A percentile compares a stretch with the other conserved stretches of the same genome.
Conservation (phyloP, 2,113 vertebrate genomes). For the Agapornis roseicollis region DNA sequence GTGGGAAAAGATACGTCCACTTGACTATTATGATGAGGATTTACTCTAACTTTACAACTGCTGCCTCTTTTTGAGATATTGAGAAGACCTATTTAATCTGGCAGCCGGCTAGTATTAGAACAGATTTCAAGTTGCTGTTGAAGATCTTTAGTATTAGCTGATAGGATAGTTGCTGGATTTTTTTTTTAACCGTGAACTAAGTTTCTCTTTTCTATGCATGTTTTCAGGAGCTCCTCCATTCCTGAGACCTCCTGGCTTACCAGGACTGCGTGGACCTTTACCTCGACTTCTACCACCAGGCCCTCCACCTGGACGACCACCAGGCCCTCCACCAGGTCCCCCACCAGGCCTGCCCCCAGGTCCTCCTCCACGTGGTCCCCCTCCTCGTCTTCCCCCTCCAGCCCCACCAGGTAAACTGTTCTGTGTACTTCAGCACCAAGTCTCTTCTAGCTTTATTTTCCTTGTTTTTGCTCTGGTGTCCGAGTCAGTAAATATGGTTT, state of each 20-base stretch:
- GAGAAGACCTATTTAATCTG: background rate
- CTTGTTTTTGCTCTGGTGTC: background rate
- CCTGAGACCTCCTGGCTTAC: slow-evolving; percentile 91
- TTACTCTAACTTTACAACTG: background rate
- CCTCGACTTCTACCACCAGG: slow-evolving; percentile 93
- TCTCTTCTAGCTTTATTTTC: background rate
- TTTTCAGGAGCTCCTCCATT: slow-evolving; percentile 92
- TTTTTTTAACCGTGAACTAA: background rate
- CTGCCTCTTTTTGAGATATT: background rate
- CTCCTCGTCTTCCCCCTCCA: slow-evolving; percentile 91
- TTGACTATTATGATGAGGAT: background rate
- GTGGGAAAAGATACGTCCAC: background rate
- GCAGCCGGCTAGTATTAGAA: background rate
- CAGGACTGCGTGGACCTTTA: slow-evolving; percentile 89
- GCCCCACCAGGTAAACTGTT: slow-evolving; percentile 87
- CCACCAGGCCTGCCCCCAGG: slow-evolving; percentile 94
- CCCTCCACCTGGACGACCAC: slow-evolving; percentile 92
- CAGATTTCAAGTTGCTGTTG: background rate
- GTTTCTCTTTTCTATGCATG: background rate
- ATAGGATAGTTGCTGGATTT: background rate
- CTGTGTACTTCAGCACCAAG: background rate
- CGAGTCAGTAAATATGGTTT: background rate
- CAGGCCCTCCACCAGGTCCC: slow-evolving; percentile 92
- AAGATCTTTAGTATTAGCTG: background rate
- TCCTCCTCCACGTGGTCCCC: slow-evolving; percentile 93